phyloP scores from a whole-genome alignment of 23 tunicate genomes.

The Ascidia mentula region DNA sequence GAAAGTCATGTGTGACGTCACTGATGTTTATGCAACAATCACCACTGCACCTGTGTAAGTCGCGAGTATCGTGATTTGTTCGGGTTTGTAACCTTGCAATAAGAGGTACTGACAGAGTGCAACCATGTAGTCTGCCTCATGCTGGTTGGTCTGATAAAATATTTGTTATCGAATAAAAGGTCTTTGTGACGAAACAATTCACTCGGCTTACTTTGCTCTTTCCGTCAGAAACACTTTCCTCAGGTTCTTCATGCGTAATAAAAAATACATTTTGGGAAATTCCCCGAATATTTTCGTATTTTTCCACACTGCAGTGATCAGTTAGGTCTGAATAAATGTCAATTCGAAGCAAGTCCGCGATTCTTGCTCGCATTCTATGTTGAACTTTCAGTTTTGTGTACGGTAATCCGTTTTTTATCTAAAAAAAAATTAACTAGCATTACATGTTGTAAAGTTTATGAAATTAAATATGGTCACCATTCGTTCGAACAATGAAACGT shows the following conservation, averaged over 20 bases:
- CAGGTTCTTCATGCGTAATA: conserved; percentile 8
- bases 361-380: conserved; percentile 21
- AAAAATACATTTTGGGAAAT: not conserved
- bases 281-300: not conserved
- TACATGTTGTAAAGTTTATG: no score
- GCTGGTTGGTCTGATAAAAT: no score
- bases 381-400: conserved; percentile 4
- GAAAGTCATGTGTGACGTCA: not conserved
- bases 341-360: conserved; percentile 19
- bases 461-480: conserved; percentile 28
- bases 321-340: conserved; percentile 4
- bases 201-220: conserved; percentile 10
- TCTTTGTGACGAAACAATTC: no score
- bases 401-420: conserved; percentile 10
- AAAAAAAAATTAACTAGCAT: no score
- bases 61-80: conserved; percentile 13
- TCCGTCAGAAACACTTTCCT: conserved; percentile 5
- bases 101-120: conserved; percentile 7
- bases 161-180: no score
- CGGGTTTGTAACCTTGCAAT: not conserved
- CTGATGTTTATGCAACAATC: not conserved
- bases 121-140: not conserved
- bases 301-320: conserved; percentile 9
- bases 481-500: conserved; percentile 86
- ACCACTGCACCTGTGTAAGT: conserved; percentile 13